Percentiles rank a stretch among this genome's conserved stretches.
Conservation (phyloP, 2,888 invertebrate species). For the Erannis defoliaria region DNA sequence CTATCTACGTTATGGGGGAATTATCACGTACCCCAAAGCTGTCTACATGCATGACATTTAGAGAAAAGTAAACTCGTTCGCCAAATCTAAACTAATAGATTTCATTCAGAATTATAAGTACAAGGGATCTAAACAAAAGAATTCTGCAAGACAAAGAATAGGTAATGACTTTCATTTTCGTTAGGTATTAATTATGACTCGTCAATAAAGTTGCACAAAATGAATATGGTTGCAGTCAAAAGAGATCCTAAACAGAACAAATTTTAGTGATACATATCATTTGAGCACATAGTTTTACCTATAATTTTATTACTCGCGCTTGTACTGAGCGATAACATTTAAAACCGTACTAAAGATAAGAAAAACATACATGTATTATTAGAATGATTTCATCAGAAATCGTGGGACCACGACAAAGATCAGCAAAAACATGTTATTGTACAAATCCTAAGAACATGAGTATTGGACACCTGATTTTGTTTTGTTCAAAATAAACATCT, state of each 20-base stretch:
- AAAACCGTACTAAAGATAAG: slow-evolving; percentile 20
- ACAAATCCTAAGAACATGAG: no score
- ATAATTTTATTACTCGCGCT: slow-evolving; percentile 4
- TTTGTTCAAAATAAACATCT: neutral
- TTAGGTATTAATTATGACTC: neutral
- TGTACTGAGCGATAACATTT: slow-evolving; percentile 10
- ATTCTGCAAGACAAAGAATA: slow-evolving; percentile 7
- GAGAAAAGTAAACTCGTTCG: neutral
- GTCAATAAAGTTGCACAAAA: neutral
- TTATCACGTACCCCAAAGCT: slow-evolving; percentile 6
- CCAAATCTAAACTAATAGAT: neutral
- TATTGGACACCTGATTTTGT: slow-evolving; percentile 3
- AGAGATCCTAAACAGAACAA: slow-evolving; percentile 2
- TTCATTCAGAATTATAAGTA: neutral
- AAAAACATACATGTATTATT: no score
- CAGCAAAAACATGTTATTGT: slow-evolving; percentile 18
- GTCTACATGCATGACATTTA: slow-evolving; percentile 13
- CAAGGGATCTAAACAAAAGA: slow-evolving; percentile 1
- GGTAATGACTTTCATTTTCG: slow-evolving; percentile 6
- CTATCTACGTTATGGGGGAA: slow-evolving; percentile 8
- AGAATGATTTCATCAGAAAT: slow-evolving; percentile 6
- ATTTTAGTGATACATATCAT: neutral
- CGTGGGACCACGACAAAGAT: neutral
- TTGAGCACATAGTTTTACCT: neutral
- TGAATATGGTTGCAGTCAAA: neutral